Evolutionary conservation across 2,888 invertebrate species (phyloP), one percentile per base, ranked within the genome.

Genomic region (Exephanes ischioxanthus): DNA sequence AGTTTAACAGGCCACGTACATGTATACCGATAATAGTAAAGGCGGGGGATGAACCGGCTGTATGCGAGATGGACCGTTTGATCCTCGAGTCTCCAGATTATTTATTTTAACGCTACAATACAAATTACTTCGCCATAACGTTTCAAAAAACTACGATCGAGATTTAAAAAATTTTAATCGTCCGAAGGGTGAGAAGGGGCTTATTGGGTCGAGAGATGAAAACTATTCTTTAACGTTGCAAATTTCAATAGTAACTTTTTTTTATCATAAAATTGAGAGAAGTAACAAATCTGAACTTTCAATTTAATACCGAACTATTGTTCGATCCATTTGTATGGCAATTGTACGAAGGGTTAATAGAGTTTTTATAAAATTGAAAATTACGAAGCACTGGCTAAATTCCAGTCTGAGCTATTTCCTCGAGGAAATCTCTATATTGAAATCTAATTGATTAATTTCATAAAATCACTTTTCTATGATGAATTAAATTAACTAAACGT

Each of bases 1-100:
- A 58, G 75, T 19, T 14, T 66, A 33, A 33, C 63, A 51, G 33
- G 51, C 19, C 58, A 58, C 45, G 75, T 63, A 61, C 58, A n/a
- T 16, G n/a, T 61, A 22, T n/a, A 45, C 33, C 51, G 63, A 63
- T 51, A 51, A 48, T n/a, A 51, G 16, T 19, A 14, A 61, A 9
- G 41, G 45, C 48, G 14, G 19, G 61, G 33, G 48, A 63, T 75
- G 30, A 48, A 30, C 11, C 33, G 30, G 26, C n/a, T 9, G 48
- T 19, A 45, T 61, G 16, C 26, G 16, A 41, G n/a, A 61, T 45
- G 61, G 26, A 73, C 73, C 73, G 63, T 51, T 66, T 30, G 63
- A 51, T 66, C 33, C 33, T 51, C 30, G 11, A 75, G 63, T 33
- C 19, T 75, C 9, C 22, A 48, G 51, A 66, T 75, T 19, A 75